Conservation (phyloP, 2,888 invertebrate species). For the Chrysomela aeneicollis region DNA sequence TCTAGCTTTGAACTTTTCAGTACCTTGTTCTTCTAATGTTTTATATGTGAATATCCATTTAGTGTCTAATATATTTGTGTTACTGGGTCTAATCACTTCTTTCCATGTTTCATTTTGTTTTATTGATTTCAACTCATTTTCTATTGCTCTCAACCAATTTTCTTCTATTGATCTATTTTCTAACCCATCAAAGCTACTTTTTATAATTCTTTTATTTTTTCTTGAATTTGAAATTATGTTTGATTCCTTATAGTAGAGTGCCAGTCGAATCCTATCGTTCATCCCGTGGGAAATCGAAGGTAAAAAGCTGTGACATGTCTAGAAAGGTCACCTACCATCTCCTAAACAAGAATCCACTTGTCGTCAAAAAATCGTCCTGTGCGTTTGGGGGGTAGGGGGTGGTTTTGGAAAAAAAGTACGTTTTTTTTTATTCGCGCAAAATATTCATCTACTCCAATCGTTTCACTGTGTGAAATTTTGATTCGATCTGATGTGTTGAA, state of each 20-base stretch:
- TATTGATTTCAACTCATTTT: conserved; percentile 39
- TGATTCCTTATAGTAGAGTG: neutral
- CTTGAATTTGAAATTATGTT: conserved; percentile 9
- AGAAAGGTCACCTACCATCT: too few species aligned
- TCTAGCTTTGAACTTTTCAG: conserved; percentile 45
- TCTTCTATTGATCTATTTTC: conserved; percentile 31
- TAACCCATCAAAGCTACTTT: conserved; percentile 29
- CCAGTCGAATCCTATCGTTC: too few species aligned
- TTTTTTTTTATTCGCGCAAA: too few species aligned
- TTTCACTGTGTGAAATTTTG: too few species aligned
- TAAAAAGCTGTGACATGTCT: too few species aligned
- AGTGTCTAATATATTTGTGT: conserved; percentile 36
- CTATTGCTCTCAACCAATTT: conserved; percentile 34
- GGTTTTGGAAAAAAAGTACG: too few species aligned
- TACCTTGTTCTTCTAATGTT: conserved; percentile 44
- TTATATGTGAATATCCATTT: conserved; percentile 37
- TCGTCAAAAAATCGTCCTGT: too few species aligned
- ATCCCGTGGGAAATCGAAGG: too few species aligned
- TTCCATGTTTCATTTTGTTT: conserved; percentile 39
- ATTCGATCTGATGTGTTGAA: too few species aligned
- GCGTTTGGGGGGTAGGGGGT: too few species aligned
- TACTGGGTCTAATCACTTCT: neutral
- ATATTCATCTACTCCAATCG: too few species aligned
- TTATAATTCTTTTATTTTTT: conserved; percentile 17
- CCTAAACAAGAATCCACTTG: too few species aligned